Percentiles rank a stretch among this genome's conserved stretches.
phyloP scores from a whole-genome alignment of 2,113 vertebrate species.

The Pachypanchax playfairii region DNA sequence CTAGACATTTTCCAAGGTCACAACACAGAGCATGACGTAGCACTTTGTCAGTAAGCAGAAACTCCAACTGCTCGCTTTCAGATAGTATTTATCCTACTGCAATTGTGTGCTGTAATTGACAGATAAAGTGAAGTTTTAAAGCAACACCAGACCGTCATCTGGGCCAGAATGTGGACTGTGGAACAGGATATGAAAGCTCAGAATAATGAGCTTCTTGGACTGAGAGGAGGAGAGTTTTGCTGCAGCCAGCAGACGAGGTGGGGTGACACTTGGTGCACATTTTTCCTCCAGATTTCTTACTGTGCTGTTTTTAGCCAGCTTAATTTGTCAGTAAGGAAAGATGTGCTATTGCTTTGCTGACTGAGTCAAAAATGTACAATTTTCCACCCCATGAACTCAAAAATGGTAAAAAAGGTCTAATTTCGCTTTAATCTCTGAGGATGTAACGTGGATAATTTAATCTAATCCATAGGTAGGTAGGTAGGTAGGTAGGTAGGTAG shows the following conservation, averaged over 20 bases:
- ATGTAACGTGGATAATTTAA: neutral
- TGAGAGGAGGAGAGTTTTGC: constrained; percentile 30
- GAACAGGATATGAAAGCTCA: constrained; percentile 17
- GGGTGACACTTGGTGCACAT: constrained; percentile 39
- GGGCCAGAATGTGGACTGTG: constrained; percentile 8
- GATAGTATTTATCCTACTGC: constrained; percentile 12
- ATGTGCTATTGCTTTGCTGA: constrained; percentile 40
- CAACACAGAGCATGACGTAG: constrained; percentile 43
- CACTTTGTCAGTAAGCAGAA: constrained; percentile 38
- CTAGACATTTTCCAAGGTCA: constrained; percentile 59
- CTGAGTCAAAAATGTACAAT: constrained; percentile 20
- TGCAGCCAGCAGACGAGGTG: constrained; percentile 26
- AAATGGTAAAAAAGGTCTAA: constrained; percentile 6
- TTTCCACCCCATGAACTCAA: constrained; percentile 1
- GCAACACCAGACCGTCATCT: neutral
- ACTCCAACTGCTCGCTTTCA: constrained; percentile 21
- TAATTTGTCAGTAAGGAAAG: constrained; percentile 11
- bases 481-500: too few relatives aligned
- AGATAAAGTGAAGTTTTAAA: neutral
- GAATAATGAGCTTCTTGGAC: constrained; percentile 34
- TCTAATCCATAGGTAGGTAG: neutral
- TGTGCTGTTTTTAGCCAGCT: constrained; percentile 20
- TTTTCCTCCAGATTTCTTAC: constrained; percentile 52
- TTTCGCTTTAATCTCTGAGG: neutral
- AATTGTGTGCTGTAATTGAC: neutral